Percentiles rank a stretch among this genome's conserved stretches.
These are phyloP conservation scores for Hemibagrus guttatus DNA, from an alignment of 2,797 vertebrate genomes.

Conservation along the genomic window DNA sequence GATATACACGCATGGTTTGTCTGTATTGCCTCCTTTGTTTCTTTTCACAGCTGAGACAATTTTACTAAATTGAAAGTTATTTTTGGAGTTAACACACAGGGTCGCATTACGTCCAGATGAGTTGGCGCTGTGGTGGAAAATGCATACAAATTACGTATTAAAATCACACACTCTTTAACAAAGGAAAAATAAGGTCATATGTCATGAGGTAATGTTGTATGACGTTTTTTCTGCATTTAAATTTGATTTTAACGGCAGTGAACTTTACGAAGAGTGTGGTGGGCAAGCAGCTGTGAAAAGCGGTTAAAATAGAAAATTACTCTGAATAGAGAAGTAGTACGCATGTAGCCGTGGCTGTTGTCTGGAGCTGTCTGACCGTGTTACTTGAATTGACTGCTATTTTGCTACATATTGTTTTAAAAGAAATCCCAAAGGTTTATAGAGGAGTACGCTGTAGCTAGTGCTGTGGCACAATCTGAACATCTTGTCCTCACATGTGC, in stretches of 20 bases:
- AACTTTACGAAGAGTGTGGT: background rate
- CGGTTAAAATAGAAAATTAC: conserved; percentile 14
- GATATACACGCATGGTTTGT: background rate
- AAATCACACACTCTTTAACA: background rate
- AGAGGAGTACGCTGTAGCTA: background rate
- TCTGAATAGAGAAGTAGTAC: background rate
- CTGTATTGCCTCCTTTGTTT: background rate
- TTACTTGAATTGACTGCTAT: background rate
- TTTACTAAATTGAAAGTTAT: background rate
- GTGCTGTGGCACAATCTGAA: background rate
- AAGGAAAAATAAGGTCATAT: background rate
- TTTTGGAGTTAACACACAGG: background rate
- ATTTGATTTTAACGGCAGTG: background rate
- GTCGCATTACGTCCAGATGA: background rate
- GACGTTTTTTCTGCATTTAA: background rate
- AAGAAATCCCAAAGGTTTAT: background rate
- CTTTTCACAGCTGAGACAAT: background rate
- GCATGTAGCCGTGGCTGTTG: background rate
- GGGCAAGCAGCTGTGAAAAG: background rate
- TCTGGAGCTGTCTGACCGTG: background rate
- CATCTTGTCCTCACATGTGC: background rate
- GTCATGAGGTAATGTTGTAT: background rate
- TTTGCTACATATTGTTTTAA: background rate
- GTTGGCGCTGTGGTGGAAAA: background rate
- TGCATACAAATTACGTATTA: background rate